phyloP scores from a whole-genome alignment of 2,888 invertebrate species.

The Drosophila neotestacea region DNA sequence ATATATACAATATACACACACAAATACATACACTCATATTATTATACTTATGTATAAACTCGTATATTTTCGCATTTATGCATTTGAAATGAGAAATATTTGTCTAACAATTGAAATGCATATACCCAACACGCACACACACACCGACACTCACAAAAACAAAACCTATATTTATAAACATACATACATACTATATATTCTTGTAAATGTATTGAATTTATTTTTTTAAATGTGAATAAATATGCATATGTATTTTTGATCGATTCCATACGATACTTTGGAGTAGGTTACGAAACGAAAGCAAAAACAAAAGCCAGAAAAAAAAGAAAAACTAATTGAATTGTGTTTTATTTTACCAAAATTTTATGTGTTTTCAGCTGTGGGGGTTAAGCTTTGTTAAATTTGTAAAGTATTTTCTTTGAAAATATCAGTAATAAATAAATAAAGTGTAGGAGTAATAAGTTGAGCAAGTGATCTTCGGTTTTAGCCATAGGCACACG shows the following conservation, averaged over 20 bases:
- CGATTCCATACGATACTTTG: conserved; percentile 53
- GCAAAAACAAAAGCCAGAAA: conserved; percentile 12
- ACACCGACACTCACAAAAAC: not conserved
- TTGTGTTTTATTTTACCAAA: conserved; percentile 34
- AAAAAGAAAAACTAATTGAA: conserved; percentile 23
- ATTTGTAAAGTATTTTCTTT: not conserved
- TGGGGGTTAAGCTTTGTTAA: not conserved
- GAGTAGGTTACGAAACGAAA: conserved; percentile 47
- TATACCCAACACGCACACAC: conserved; percentile 33
- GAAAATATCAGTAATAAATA: not conserved
- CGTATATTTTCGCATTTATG: conserved; percentile 80
- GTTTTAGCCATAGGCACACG: too few species aligned
- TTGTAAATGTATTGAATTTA: conserved; percentile 66
- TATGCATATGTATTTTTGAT: conserved; percentile 74
- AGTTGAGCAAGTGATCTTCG: too few species aligned
- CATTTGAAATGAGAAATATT: conserved; percentile 63
- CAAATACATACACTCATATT: conserved; percentile 17
- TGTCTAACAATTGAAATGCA: conserved; percentile 53
- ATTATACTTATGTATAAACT: conserved; percentile 30
- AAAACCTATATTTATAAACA: conserved; percentile 47
- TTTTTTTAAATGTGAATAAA: conserved; percentile 75
- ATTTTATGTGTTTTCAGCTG: not conserved
- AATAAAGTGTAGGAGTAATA: too few species aligned
- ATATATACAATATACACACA: conserved; percentile 31
- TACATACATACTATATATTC: conserved; percentile 54